Conservation (phyloP, 1,140 invertebrate species). For the Amphibalanus amphitrite region DNA sequence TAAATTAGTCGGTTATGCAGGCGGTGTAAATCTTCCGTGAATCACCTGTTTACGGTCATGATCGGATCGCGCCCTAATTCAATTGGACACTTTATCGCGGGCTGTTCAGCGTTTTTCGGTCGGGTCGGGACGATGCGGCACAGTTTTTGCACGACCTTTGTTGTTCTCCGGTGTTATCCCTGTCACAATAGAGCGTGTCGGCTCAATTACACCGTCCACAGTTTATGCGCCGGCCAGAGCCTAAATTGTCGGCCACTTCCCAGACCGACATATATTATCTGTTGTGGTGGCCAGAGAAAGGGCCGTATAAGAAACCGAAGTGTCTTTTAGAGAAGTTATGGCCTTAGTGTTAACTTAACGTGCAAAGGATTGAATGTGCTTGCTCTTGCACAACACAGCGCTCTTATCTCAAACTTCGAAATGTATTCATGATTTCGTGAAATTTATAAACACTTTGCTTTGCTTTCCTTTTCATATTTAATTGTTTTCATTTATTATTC, state of each 20-base stretch:
- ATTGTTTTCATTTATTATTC: too few species aligned
- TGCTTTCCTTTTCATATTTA: too few species aligned
- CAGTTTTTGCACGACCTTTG: background rate
- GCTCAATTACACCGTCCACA: background rate
- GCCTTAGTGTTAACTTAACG: too few species aligned
- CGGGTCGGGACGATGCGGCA: background rate
- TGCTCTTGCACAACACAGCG: too few species aligned
- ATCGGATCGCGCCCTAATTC: background rate
- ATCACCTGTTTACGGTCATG: background rate
- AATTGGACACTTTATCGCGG: background rate
- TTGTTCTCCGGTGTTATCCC: background rate
- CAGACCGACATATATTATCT: too few species aligned
- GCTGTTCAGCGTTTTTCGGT: background rate
- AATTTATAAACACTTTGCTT: too few species aligned
- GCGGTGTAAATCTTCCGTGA: background rate
- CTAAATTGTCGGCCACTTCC: background rate
- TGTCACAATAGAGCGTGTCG: background rate
- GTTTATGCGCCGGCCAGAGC: background rate
- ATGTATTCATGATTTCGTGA: too few species aligned
- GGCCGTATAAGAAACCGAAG: too few species aligned
- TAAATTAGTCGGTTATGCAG: background rate
- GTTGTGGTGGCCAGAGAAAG: too few species aligned
- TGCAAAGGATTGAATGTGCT: too few species aligned
- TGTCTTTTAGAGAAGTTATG: too few species aligned
- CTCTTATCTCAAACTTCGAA: too few species aligned